A percentile compares a stretch with the other conserved stretches of the same genome.
Evolutionary conservation across 2,888 invertebrate genomes (phyloP).

Genomic region (Brachyopa scutellaris): DNA sequence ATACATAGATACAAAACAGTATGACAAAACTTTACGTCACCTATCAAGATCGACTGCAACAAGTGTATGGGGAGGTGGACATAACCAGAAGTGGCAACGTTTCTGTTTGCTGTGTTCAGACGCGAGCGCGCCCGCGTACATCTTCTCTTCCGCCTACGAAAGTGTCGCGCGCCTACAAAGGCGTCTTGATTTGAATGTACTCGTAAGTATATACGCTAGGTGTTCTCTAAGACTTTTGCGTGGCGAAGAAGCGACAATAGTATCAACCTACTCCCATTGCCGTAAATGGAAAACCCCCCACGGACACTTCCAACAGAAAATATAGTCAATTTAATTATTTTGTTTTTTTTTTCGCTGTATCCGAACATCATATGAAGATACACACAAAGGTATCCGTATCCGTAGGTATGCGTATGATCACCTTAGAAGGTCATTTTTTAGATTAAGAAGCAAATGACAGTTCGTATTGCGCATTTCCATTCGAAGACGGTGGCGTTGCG

Average conservation of each 20-base stretch:
- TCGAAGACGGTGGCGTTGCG: too few relatives aligned
- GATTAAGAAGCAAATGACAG: constrained; percentile 29
- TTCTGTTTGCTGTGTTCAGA: too few relatives aligned
- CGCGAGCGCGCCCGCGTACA: not conserved
- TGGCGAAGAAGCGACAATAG: constrained; percentile 44
- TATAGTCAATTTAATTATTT: constrained; percentile 9
- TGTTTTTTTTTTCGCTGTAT: too few relatives aligned
- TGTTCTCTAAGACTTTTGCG: constrained; percentile 17
- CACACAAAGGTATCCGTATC: not conserved
- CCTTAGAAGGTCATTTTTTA: constrained; percentile 60
- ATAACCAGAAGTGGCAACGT: constrained; percentile 27
- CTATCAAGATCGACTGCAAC: constrained; percentile 35
- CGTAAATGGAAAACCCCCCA: constrained; percentile 44
- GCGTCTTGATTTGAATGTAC: constrained; percentile 22
- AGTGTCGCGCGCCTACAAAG: constrained; percentile 35
- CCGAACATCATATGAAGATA: too few relatives aligned
- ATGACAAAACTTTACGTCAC: not conserved
- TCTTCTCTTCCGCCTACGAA: constrained; percentile 39
- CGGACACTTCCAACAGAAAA: constrained; percentile 32
- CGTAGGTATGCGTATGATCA: not conserved
- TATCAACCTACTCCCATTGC: constrained; percentile 48
- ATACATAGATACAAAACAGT: constrained; percentile 9
- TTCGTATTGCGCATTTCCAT: constrained; percentile 49
- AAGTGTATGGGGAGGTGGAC: constrained; percentile 12
- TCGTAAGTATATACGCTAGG: too few relatives aligned